Evolutionary conservation across 2,113 vertebrate species (phyloP).

Genomic region (Podarcis muralis): DNA sequence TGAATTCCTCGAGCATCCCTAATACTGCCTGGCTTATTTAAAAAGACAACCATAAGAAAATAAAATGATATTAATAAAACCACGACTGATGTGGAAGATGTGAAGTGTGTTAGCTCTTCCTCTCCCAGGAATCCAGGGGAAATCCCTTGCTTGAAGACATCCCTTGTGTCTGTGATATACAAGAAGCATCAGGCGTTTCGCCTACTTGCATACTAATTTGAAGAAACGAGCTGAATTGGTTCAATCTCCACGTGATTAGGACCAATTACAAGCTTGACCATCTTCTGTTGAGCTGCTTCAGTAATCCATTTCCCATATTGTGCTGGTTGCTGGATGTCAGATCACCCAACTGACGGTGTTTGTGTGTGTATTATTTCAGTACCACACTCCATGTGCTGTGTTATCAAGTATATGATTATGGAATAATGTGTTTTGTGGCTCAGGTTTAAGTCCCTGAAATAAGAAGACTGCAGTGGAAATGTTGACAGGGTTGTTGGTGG

Average conservation of each 20-base stretch:
- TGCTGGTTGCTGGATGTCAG: rapidly evolving
- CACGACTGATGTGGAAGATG: not conserved
- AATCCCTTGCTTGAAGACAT: not conserved
- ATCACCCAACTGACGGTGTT: not conserved
- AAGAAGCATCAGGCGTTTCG: not conserved
- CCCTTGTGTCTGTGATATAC: not conserved
- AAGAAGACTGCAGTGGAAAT: not conserved
- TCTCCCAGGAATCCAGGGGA: too few species aligned
- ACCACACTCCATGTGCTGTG: not conserved
- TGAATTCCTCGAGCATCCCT: too few species aligned
- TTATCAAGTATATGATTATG: rapidly evolving
- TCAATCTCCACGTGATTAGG: not conserved
- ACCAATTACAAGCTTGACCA: not conserved
- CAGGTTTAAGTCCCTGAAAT: not conserved
- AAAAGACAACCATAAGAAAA: not conserved
- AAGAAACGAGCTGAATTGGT: not conserved
- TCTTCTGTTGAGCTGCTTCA: not conserved
- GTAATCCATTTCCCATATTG: not conserved
- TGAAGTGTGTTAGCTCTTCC: not conserved
- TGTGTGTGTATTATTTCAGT: not conserved
- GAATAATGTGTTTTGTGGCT: not conserved
- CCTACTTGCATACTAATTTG: not conserved
- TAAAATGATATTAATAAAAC: too few species aligned
- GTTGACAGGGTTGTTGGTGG: conserved; percentile 20
- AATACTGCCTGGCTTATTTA: not conserved